Conservation (phyloP, 2,797 vertebrate species). For the Catharus ustulatus region DNA sequence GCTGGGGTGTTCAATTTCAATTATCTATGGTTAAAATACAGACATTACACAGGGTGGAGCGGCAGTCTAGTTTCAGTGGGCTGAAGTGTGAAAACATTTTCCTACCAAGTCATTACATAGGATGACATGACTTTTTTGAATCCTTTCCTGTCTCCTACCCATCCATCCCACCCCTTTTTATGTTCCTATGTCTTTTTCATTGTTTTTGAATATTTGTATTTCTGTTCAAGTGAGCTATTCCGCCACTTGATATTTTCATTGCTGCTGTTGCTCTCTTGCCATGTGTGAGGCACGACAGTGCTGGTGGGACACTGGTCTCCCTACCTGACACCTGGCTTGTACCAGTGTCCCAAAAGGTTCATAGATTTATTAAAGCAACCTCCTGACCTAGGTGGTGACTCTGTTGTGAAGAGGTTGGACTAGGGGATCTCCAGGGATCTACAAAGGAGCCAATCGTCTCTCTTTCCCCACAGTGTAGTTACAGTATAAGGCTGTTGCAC, state of each 20-base stretch:
- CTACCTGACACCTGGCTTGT: background rate
- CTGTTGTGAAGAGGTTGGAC: background rate
- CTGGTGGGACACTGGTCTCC: background rate
- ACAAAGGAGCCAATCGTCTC: background rate
- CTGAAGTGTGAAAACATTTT: constrained; percentile 63
- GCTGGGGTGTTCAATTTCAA: constrained; percentile 65
- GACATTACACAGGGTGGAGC: constrained; percentile 43
- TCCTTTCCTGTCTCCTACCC: background rate
- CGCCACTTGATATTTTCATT: background rate
- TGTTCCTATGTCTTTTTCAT: background rate
- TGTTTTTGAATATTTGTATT: constrained; percentile 20
- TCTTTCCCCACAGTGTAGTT: background rate
- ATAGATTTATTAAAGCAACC: background rate
- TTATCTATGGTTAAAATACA: constrained; percentile 64
- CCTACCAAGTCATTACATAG: constrained; percentile 26
- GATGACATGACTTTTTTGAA: background rate
- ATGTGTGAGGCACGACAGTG: background rate
- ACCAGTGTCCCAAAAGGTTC: background rate
- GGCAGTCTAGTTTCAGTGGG: constrained; percentile 57
- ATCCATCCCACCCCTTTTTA: background rate
- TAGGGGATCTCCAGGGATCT: background rate
- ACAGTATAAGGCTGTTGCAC: background rate
- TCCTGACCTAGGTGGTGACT: background rate
- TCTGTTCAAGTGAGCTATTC: background rate
- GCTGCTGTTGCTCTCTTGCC: background rate